Conservation (phyloP, 2,113 vertebrate species). For the Excalfactoria chinensis region DNA sequence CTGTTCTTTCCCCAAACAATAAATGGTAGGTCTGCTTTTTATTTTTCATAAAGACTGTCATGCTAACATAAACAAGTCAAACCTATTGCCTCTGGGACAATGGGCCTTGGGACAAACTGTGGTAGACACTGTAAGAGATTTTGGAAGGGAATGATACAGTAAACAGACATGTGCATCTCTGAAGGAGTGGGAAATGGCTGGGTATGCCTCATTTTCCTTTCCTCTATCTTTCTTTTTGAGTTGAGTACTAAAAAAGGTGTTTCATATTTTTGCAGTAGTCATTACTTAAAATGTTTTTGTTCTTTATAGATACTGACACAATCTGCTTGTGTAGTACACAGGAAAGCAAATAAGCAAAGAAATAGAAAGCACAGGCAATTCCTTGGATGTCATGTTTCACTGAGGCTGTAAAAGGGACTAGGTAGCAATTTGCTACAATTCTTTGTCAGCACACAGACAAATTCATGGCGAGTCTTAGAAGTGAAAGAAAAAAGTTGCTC, state of each 20-base stretch:
- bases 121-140: not conserved
- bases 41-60: not conserved
- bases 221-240: not conserved
- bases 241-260: constrained; percentile 49
- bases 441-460: not conserved
- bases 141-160: not conserved
- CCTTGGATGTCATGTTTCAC: accelerated
- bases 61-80: not conserved
- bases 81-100: not conserved
- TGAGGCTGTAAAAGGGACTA: not conserved
- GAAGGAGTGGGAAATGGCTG: not conserved
- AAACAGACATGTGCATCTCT: not conserved
- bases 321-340: not conserved
- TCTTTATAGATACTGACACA: not conserved
- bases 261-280: constrained; percentile 42
- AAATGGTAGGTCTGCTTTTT: not conserved
- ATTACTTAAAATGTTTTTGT: constrained; percentile 4
- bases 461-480: not conserved
- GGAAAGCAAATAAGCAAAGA: not conserved
- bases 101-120: not conserved
- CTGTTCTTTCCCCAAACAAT: not conserved
- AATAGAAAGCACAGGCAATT: not conserved
- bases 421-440: not conserved
- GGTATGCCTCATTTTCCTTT: not conserved
- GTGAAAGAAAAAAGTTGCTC: not conserved